These are phyloP conservation scores for Cydia pomonella DNA, from an alignment of 1,140 invertebrate genomes.

Conservation along the genomic window DNA sequence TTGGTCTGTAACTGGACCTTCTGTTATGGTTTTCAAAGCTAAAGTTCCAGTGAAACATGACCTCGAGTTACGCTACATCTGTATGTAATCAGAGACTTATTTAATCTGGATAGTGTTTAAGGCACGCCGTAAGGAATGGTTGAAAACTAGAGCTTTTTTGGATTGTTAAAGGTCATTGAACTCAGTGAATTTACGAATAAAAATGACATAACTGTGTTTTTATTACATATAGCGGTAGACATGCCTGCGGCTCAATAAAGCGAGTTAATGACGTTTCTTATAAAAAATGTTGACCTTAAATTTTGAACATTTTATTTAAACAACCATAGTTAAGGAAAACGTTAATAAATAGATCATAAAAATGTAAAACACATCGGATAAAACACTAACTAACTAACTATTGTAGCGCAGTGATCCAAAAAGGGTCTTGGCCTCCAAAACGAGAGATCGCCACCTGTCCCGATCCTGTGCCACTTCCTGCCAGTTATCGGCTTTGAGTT, in stretches of 20 bases:
- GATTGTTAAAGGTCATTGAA: neutral
- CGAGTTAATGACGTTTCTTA: neutral
- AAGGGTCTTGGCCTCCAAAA: no score
- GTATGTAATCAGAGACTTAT: neutral
- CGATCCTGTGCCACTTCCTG: no score
- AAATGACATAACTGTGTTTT: constrained; percentile 3
- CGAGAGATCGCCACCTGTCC: no score
- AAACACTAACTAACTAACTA: no score
- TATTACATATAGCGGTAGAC: constrained; percentile 1
- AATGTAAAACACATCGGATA: no score
- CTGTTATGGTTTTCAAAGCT: neutral
- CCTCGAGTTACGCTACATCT: neutral
- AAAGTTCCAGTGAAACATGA: neutral
- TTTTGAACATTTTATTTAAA: neutral
- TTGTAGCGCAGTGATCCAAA: no score
- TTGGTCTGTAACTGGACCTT: constrained; percentile 2
- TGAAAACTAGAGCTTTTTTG: neutral
- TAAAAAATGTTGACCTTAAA: neutral
- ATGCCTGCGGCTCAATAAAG: neutral
- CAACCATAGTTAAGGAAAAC: neutral
- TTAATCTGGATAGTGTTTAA: neutral
- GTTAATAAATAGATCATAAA: neutral
- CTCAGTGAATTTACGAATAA: neutral
- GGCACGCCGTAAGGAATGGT: neutral
- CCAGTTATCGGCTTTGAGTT: no score